A percentile compares a stretch with the other conserved stretches of the same genome.
These are phyloP conservation scores for Coboldia fuscipes DNA, from an alignment of 1,140 invertebrate genomes.

Conservation along the genomic window DNA sequence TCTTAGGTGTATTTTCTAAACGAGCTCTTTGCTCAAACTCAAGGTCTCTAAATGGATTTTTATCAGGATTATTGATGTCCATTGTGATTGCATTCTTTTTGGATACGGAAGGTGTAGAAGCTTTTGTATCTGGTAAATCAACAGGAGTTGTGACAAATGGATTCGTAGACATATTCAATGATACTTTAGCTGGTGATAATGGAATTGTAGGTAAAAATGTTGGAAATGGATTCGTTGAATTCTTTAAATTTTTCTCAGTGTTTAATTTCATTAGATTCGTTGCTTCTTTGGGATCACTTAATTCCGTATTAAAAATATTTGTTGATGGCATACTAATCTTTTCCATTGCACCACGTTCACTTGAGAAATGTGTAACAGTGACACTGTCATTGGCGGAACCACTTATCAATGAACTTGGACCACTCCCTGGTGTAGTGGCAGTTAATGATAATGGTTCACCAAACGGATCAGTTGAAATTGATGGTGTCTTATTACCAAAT, in stretches of 20 bases:
- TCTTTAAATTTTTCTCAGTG: not conserved
- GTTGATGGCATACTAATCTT: constrained; percentile 14
- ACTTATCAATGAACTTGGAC: constrained; percentile 1
- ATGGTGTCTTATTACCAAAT: too few species aligned
- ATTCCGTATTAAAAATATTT: constrained; percentile 1
- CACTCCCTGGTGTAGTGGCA: constrained; percentile 3
- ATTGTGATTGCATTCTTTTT: not conserved
- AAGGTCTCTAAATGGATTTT: too few species aligned
- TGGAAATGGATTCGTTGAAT: not conserved
- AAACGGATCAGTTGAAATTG: constrained; percentile 1
- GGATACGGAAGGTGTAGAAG: not conserved
- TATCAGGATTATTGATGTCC: not conserved
- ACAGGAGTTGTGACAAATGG: not conserved
- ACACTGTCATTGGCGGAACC: constrained; percentile 17
- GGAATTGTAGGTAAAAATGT: not conserved
- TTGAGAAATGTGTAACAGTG: constrained; percentile 24
- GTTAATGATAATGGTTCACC: constrained; percentile 2
- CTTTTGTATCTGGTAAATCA: not conserved
- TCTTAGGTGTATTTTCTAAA: constrained; percentile 6
- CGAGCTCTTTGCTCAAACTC: too few species aligned
- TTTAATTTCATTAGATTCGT: not conserved
- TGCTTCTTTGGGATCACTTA: not conserved
- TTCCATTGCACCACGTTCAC: constrained; percentile 5
- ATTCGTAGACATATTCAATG: constrained; percentile 3
- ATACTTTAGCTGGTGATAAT: not conserved